These are phyloP conservation scores for Hoplias malabaricus DNA, from an alignment of 2,113 vertebrate species.

Conservation along the genomic window DNA sequence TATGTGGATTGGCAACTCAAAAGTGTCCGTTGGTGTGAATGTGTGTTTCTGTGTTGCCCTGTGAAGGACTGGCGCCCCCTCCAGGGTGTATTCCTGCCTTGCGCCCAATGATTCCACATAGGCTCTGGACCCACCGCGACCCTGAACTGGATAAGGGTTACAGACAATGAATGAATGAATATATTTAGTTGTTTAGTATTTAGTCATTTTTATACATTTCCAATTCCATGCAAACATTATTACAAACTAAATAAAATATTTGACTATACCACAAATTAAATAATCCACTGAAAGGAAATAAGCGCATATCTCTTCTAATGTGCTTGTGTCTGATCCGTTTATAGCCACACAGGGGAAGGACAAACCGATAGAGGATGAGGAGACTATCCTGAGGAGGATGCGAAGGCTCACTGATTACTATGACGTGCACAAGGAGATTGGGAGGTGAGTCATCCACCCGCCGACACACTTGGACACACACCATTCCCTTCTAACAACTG, in stretches of 20 bases:
- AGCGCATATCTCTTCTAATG: not conserved
- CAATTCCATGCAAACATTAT: not conserved
- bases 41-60: too few relatives aligned
- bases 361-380: conserved; percentile 77
- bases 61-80: too few relatives aligned
- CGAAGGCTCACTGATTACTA: conserved; percentile 88
- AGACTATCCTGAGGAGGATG: conserved; percentile 80
- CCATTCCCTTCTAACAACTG: conserved; percentile 42
- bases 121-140: too few relatives aligned
- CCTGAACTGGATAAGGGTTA: too few relatives aligned
- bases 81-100: too few relatives aligned
- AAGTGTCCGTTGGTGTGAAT: too few relatives aligned
- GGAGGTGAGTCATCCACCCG: conserved; percentile 74
- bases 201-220: not conserved
- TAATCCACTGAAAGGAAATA: not conserved
- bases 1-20: too few relatives aligned
- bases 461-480: conserved; percentile 24
- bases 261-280: not conserved
- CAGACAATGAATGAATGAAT: too few relatives aligned
- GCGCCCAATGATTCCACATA: too few relatives aligned
- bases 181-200: not conserved
- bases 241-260: not conserved
- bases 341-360: conserved; percentile 73
- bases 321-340: conserved; percentile 13
- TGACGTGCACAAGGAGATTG: conserved; percentile 90